Conservation (phyloP, 2,113 vertebrate species). For the Candoia aspera region DNA sequence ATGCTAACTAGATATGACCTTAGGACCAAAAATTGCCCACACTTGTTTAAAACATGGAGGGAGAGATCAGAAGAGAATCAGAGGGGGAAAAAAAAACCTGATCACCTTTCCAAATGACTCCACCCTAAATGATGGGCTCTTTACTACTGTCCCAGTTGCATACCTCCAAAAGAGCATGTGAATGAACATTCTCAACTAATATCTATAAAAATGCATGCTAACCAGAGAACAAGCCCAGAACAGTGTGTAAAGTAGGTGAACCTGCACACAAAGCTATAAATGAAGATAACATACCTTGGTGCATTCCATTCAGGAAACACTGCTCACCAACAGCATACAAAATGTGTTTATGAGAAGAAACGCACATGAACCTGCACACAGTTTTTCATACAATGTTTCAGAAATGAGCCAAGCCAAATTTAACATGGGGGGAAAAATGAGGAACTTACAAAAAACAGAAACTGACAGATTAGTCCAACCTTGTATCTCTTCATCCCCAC, state of each 20-base stretch:
- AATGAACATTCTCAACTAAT: neutral
- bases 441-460: too few species aligned
- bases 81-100: neutral
- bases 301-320: neutral
- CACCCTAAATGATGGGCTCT: neutral
- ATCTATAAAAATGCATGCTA: too few species aligned
- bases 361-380: neutral
- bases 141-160: neutral
- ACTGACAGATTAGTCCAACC: neutral
- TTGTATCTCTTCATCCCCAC: neutral
- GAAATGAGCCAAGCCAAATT: neutral
- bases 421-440: too few species aligned
- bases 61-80: neutral
- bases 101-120: neutral
- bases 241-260: neutral
- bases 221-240: neutral
- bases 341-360: neutral
- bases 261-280: neutral
- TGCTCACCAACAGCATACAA: neutral
- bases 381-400: neutral
- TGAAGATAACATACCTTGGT: neutral
- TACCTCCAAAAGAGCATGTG: neutral
- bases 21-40: neutral
- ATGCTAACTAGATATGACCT: too few species aligned
- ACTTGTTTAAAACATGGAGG: neutral